phyloP scores from a whole-genome alignment of 2,888 invertebrate genomes.

The Scaptomyza parva region DNA sequence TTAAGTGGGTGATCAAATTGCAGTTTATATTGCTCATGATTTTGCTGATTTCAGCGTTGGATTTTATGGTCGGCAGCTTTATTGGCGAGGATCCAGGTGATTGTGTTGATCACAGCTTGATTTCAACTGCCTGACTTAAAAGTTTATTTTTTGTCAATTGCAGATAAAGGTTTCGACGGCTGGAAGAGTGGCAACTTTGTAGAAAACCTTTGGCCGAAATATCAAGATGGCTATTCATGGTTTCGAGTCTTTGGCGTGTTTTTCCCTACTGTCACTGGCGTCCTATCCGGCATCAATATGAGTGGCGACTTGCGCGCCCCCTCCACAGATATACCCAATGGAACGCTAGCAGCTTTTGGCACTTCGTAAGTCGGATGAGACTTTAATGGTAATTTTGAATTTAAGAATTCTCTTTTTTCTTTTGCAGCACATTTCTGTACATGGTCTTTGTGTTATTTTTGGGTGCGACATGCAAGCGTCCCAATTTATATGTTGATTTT shows the following conservation, averaged over 20 bases:
- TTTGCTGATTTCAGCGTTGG: constrained; percentile 94
- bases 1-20: constrained; percentile 98
- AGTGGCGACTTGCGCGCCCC: constrained; percentile 97
- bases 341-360: constrained; percentile 95
- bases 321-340: constrained; percentile 96
- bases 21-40: constrained; percentile 95
- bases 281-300: constrained; percentile 99
- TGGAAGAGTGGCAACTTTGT: constrained; percentile 92
- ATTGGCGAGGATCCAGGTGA: constrained; percentile 90
- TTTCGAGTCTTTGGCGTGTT: constrained; percentile 98
- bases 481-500: constrained; percentile 90
- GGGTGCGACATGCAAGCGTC: constrained; percentile 93
- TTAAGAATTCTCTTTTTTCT: neutral
- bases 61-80: constrained; percentile 97
- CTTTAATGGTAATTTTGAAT: neutral
- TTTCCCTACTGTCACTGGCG: constrained; percentile 98
- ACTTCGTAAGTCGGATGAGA: constrained; percentile 89
- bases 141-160: constrained; percentile 28
- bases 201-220: constrained; percentile 93
- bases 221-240: constrained; percentile 93
- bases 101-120: neutral
- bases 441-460: constrained; percentile 95
- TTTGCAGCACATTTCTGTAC: constrained; percentile 92
- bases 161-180: constrained; percentile 93
- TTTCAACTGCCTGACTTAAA: neutral